Evolutionary conservation across 1,140 invertebrate genomes (phyloP), one percentile per base, ranked within the genome.

Genomic region (Philopotamus ludificatus): DNA sequence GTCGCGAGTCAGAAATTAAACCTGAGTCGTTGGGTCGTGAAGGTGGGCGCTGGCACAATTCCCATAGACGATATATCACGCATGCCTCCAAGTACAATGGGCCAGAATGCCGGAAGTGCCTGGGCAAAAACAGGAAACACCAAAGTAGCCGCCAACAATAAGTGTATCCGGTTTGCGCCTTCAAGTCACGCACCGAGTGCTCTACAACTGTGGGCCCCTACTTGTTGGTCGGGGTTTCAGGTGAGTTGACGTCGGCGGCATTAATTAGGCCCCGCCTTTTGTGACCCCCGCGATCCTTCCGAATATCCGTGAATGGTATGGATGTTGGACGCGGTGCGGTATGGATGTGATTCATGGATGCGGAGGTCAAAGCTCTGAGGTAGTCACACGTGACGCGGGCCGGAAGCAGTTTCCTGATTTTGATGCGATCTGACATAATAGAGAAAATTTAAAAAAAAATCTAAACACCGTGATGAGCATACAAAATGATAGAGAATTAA

Each of bases 1-100:
- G 22, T n/a, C 15, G 50, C 50, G 44, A 47, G 44, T 47, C 44
- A 47, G 18, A 47, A 12, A 47, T 47, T 44, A 21, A 60, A 60
- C 57, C 41, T 60, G 53, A 57, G 51, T 54, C 44, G 44, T 7
- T 47, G 8, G 44, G 10, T 54, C 51, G 51, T 58, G 55, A 44
- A 61, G 12, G 54, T 21, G 51, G 25, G 51, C 53, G 44, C 58
- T 63, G 51, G 50, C n/a, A 45, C 53, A 65, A 60, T 65, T 68
- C 67, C 58, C 63, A 68, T 62, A 68, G 63, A 57, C 66, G 58
- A 64, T 68, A 68, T 65, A 68, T 61, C 67, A 68, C 67, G 62
- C 63, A 63, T 39, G 42, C 62, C 54, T 34, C 50, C 59, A 21
- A 54, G 23, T 54, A 54, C 51, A 51, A 57, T 21, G 18, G n/a